phyloP scores from a whole-genome alignment of 2,113 vertebrate species.

The Gorsachius goisagi region DNA sequence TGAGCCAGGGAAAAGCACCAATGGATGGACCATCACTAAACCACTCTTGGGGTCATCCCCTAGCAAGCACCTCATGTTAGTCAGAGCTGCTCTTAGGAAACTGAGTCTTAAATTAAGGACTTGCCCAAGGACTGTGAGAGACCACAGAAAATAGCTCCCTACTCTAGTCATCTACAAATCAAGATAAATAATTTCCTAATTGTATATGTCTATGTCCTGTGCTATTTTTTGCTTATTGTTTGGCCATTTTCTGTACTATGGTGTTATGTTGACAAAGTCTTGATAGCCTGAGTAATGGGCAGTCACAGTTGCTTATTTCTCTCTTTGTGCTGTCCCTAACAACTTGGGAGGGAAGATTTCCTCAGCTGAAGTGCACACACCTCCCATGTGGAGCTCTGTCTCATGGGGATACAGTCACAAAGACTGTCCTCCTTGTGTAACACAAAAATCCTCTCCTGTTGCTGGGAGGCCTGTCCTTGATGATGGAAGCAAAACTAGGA shows the following conservation, averaged over 20 bases:
- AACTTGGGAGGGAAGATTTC: not conserved
- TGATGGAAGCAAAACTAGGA: not conserved
- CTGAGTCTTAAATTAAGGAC: not conserved
- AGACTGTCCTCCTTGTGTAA: not conserved
- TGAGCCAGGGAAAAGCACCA: not conserved
- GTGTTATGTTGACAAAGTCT: not conserved
- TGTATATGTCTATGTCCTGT: not conserved
- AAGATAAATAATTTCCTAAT: not conserved
- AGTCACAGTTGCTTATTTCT: not conserved
- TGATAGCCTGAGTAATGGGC: not conserved
- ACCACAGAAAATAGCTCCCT: not conserved
- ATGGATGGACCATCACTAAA: not conserved
- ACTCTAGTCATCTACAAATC: not conserved
- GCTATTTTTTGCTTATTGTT: not conserved
- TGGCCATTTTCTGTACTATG: not conserved
- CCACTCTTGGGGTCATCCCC: not conserved
- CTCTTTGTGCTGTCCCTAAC: not conserved
- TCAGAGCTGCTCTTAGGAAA: not conserved
- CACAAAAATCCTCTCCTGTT: not conserved
- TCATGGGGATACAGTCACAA: not conserved
- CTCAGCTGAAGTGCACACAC: not conserved
- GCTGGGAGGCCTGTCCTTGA: not conserved
- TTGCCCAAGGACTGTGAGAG: not conserved
- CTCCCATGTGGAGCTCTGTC: not conserved
- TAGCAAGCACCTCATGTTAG: not conserved